Percentiles rank a stretch among this genome's conserved stretches.
phyloP scores from a whole-genome alignment of 2,113 vertebrate genomes.

The Cyphomyrus plagiostoma region DNA sequence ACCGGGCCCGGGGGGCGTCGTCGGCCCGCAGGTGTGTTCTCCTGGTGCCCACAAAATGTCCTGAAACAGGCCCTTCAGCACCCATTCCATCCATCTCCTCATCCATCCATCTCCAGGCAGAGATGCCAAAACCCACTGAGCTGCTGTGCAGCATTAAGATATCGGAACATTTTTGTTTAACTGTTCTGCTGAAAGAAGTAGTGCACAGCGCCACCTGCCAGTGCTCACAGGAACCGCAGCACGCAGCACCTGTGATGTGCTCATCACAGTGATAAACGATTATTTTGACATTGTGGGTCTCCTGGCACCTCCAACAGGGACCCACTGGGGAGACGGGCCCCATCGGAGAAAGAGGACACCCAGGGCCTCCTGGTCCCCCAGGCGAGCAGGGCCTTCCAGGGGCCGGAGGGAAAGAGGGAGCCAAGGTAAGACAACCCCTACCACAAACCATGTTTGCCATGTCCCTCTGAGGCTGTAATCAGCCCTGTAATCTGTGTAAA shows the following conservation, averaged over 20 bases:
- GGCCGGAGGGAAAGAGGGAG: constrained; percentile 92
- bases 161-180: not conserved
- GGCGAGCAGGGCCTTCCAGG: constrained; percentile 95
- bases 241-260: not conserved
- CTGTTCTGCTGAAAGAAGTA: not conserved
- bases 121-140: not conserved
- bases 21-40: constrained; percentile 84
- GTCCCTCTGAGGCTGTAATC: not conserved
- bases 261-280: not conserved
- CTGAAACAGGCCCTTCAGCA: not conserved
- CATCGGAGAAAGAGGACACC: constrained; percentile 90
- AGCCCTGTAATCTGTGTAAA: not conserved
- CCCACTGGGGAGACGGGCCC: constrained; percentile 93
- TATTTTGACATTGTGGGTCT: not conserved
- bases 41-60: not conserved
- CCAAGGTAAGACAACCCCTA: constrained; percentile 73
- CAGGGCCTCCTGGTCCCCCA: constrained; percentile 89
- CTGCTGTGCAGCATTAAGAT: not conserved
- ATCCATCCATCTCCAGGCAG: not conserved
- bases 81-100: not conserved
- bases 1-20: constrained; percentile 91
- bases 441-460: not conserved
- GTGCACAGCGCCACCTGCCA: not conserved
- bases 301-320: constrained; percentile 59
- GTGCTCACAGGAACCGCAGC: not conserved